Conservation (phyloP, 2,888 invertebrate genomes). For the Apomyelois bistriatella region DNA sequence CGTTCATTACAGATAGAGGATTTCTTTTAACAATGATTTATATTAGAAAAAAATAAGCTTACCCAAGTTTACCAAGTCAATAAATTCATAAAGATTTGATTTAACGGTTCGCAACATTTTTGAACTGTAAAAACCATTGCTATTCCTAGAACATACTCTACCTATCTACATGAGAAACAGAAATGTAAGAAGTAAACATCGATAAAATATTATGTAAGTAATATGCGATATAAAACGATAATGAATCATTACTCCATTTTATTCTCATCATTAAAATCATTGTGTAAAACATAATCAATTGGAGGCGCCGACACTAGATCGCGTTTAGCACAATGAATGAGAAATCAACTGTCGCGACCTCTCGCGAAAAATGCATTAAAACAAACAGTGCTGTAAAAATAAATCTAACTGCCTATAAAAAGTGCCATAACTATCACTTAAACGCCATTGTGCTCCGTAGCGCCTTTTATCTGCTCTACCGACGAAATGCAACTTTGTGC, state of each 20-base stretch:
- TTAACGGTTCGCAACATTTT: no score
- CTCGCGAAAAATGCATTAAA: conserved; percentile 74
- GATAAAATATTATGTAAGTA: no score
- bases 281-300: conserved; percentile 37
- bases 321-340: conserved; percentile 45
- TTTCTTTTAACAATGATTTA: no score
- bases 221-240: no score
- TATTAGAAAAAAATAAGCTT: no score
- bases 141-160: no score
- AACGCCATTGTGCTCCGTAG: conserved; percentile 64
- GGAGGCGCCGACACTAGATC: conserved; percentile 34
- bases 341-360: conserved; percentile 62
- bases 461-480: conserved; percentile 57
- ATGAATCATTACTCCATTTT: conserved; percentile 21
- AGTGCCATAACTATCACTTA: conserved; percentile 80
- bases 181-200: no score
- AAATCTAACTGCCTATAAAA: conserved; percentile 80
- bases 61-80: no score
- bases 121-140: no score
- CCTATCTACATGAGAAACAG: no score
- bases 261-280: conserved; percentile 36
- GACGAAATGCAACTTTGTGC: conserved; percentile 57
- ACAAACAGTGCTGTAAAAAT: conserved; percentile 79
- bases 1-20: not conserved
- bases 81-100: no score